phyloP scores from a whole-genome alignment of 2,113 vertebrate genomes.

The Rhabdomys dilectus region DNA sequence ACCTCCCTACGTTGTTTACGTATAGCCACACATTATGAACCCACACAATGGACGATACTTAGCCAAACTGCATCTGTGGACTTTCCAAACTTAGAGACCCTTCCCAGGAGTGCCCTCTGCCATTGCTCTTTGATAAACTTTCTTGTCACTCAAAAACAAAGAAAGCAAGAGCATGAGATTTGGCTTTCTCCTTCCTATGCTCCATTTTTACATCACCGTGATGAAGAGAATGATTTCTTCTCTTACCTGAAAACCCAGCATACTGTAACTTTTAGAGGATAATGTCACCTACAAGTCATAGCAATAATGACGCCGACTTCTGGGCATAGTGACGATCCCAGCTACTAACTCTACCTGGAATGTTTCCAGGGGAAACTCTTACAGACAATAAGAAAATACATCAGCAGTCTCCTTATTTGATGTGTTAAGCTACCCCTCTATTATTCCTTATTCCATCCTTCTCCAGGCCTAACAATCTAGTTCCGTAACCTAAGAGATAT shows the following conservation, averaged over 20 bases:
- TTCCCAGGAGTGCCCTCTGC: background rate
- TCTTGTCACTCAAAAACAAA: background rate
- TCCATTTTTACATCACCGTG: background rate
- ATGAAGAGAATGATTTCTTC: background rate
- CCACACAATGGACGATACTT: background rate
- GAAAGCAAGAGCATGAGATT: background rate
- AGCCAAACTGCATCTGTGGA: background rate
- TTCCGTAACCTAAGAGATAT: background rate
- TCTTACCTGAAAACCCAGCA: background rate
- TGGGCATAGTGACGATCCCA: background rate
- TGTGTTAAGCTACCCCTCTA: background rate
- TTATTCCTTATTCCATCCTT: background rate
- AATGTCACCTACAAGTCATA: background rate
- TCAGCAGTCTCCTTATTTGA: background rate
- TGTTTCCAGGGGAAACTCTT: conserved; percentile 14
- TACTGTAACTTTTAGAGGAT: background rate
- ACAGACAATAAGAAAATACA: conserved; percentile 22
- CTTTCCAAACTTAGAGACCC: conserved; percentile 36
- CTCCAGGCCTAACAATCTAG: background rate
- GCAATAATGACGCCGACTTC: background rate
- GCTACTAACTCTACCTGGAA: background rate
- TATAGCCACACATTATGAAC: background rate
- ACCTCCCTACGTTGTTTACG: background rate
- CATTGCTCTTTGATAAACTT: conserved; percentile 42
- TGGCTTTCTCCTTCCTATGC: background rate